Base-by-base conservation (phyloP, 1,140 invertebrate species). In the Camponotus floridanus region DNA sequence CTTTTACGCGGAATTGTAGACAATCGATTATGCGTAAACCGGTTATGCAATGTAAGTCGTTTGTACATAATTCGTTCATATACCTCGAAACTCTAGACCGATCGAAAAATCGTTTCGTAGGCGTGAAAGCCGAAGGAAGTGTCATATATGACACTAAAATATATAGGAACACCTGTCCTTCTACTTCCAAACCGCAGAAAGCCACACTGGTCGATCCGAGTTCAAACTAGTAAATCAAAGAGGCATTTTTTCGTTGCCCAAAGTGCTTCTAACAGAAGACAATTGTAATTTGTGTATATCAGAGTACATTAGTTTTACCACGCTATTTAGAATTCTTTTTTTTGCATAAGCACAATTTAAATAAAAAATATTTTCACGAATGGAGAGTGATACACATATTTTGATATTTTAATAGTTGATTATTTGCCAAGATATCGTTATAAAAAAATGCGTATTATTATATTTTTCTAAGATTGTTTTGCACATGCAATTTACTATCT, bases 51-150 rank as follows among this genome's bases (percentile, higher is more conserved):
- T 57, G 78, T 57, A 51, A 79, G 8, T 73, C 39, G 39, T 83
- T 83, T 83, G 79, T 83, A 83, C 68, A 68, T 31, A 59, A 81
- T 73, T 71, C 45, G 36, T 51, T 51, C 48, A 51, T 18, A 80
- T 59, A 15, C 7, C 57, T 55, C 21, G 36, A 33, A 39, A 76
- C 18, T 11, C 39, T 18, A 39, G 68, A 48, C 73, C 79, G 45
- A 83, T 39, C 68, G 62, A 70, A 33, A 48, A 62, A 61, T 83
- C 79, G 61, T 74, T 59, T 18, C 45, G 39, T 31, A 61, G 55
- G 26, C 39, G 31, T 73, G 68, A 83, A 73, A 74, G 39, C 55
- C 55, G 55, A 83, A 74, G 68, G 39, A 45, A 48, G 55, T 62
- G 55, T 78, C 18, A 6, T 15, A n/a, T 64, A n/a, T 64, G 36